These are phyloP conservation scores for Acheta domesticus DNA, from an alignment of 2,888 invertebrate species.

Conservation along the genomic window DNA sequence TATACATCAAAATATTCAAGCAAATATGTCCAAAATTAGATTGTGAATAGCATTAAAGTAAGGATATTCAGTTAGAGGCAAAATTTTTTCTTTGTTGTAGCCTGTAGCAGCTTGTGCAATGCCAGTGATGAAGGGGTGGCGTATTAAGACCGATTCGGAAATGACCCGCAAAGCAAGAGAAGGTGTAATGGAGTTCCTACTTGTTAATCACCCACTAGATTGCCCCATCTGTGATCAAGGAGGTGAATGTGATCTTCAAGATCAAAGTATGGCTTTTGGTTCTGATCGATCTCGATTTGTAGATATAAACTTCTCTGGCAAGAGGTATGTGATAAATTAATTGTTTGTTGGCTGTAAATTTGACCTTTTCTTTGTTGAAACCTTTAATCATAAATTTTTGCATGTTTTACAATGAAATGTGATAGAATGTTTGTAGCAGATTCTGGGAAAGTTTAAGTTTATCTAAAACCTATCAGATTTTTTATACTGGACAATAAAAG, in stretches of 20 bases:
- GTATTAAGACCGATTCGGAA: slow-evolving; percentile 95
- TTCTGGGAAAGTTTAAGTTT: too few species aligned
- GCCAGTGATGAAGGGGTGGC: slow-evolving; percentile 99
- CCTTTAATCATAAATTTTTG: too few species aligned
- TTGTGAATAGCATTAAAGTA: too few species aligned
- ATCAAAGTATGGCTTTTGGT: slow-evolving; percentile 99
- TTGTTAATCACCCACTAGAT: slow-evolving; percentile 98
- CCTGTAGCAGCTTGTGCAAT: slow-evolving; percentile 99
- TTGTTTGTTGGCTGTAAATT: not conserved
- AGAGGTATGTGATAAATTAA: slow-evolving; percentile 58
- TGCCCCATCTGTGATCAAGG: slow-evolving; percentile 99
- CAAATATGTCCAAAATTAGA: too few species aligned
- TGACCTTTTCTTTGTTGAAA: not conserved
- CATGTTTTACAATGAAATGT: too few species aligned
- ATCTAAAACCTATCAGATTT: too few species aligned
- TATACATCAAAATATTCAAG: too few species aligned
- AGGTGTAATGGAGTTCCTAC: slow-evolving; percentile 98
- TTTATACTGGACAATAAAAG: too few species aligned
- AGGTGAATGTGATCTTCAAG: slow-evolving; percentile 90
- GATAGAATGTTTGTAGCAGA: too few species aligned
- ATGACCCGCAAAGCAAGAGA: slow-evolving; percentile 76
- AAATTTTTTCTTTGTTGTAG: slow-evolving; percentile 43
- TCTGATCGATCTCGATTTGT: slow-evolving; percentile 89
- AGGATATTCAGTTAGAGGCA: too few species aligned
- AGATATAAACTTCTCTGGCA: slow-evolving; percentile 87